These are phyloP conservation scores for Drosophila santomea DNA, from an alignment of 1,140 invertebrate genomes.

Conservation along the genomic window DNA sequence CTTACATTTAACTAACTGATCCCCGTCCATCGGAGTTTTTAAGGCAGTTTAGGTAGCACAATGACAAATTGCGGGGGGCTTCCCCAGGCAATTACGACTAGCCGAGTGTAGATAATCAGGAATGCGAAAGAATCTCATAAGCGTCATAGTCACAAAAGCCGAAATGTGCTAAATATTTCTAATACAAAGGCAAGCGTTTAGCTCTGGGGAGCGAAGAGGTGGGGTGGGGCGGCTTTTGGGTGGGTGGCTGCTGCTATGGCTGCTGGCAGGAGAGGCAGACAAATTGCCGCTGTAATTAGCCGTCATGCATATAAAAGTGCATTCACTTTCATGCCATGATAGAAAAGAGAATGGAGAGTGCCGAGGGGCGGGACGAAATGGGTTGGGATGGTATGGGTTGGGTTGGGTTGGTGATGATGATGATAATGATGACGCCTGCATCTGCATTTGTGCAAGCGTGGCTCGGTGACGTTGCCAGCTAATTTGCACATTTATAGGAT, in stretches of 20 bases:
- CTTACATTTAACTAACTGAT: not conserved
- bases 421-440: constrained; percentile 55
- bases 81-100: constrained; percentile 39
- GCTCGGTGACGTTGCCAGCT: constrained; percentile 70
- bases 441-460: constrained; percentile 42
- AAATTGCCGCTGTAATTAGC: constrained; percentile 81
- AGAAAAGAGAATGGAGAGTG: constrained; percentile 46
- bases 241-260: not conserved
- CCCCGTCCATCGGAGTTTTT: not conserved
- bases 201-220: constrained; percentile 44
- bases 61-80: constrained; percentile 50
- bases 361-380: not conserved
- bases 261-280: constrained; percentile 52
- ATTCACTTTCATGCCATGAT: constrained; percentile 77
- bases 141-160: constrained; percentile 60
- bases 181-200: constrained; percentile 68
- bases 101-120: constrained; percentile 19
- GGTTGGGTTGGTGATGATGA: constrained; percentile 5
- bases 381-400: not conserved
- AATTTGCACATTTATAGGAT: constrained; percentile 79
- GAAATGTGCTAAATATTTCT: constrained; percentile 66
- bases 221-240: not conserved
- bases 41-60: constrained; percentile 11
- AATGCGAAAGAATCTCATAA: constrained; percentile 22
- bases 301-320: constrained; percentile 79